Evolutionary conservation across 92 coral and sea anemone genomes (phyloP), one percentile per base, ranked within the genome.

Genomic region (Montipora capitata): DNA sequence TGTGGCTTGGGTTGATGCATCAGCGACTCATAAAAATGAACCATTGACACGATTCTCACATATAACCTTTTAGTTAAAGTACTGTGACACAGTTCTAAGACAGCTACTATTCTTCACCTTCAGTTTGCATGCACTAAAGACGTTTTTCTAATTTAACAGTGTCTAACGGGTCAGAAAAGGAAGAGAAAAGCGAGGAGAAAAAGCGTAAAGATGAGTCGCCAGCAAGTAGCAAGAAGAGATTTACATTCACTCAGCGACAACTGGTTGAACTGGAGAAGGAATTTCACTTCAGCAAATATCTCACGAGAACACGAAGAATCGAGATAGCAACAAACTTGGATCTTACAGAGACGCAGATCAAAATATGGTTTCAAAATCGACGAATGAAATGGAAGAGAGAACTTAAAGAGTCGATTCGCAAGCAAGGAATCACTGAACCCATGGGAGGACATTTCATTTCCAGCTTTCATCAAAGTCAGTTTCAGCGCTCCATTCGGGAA

Each of bases 381-480:
- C 88, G 99, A 41, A 98, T 98, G 99, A 98, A 98, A 75, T 98
- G 99, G 99, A 98, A 98, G 71, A 88, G 99, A 74, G 98, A 96
- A 65, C 75, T 96, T n/a, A 98, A 96, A 74, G 98, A 98, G 77
- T 77, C 96, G 41, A 63, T 91, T 85, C 98, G 94, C 39, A 91
- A 92, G 77, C 92, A 83, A 71, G 87, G 71, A 7, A 56, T 42
- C 16, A 43, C 48, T 5, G 87, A 71, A 38, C 13, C 79, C 10
- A 54, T 12, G 15, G 61, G 14, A 54, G 61, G 71, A 20, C 87
- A 71, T 15, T 82, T 83, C 20, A 83, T 41, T 39, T 20, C 44
- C 14, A 62, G 59, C 43, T 83, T 72, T 20, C 79, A 82, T 16
- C 77, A 72, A 16, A 57, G 87, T 27, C 35, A 27, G 35, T 83